Conservation (phyloP, 1,140 invertebrate genomes). For the Brachionus asplanchnoidis region DNA sequence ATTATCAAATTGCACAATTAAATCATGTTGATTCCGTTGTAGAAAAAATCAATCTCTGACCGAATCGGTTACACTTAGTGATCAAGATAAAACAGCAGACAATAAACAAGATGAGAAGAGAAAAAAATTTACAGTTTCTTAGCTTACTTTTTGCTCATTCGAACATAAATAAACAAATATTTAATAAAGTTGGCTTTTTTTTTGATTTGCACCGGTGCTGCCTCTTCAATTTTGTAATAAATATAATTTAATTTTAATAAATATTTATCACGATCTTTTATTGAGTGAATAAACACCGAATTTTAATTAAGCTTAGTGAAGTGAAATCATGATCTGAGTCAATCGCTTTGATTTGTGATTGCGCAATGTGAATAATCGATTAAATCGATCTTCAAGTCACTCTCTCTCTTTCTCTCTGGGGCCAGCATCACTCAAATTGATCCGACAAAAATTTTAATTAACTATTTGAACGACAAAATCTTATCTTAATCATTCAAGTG, state of each 20-base stretch:
- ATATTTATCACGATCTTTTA: conserved; percentile 35
- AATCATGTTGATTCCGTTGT: background rate
- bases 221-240: conserved; percentile 26
- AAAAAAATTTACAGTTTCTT: conserved; percentile 32
- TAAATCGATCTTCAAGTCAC: background rate
- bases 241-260: conserved; percentile 27
- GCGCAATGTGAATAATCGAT: conserved; percentile 11
- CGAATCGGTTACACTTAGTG: conserved; percentile 1
- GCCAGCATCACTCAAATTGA: background rate
- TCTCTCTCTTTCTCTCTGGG: background rate
- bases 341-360: background rate
- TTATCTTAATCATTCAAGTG: conserved; percentile 20
- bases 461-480: background rate
- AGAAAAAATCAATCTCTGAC: background rate
- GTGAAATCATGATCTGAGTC: background rate
- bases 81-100: background rate
- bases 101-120: background rate
- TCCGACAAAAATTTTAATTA: conserved; percentile 1
- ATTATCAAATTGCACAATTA: conserved; percentile 12
- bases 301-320: conserved; percentile 3
- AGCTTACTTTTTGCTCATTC: conserved; percentile 21
- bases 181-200: background rate
- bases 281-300: background rate
- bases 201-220: conserved; percentile 7
- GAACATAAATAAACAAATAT: conserved; percentile 35